Conservation (phyloP, 2,113 vertebrate genomes). For the Monarcha castaneiventris region DNA sequence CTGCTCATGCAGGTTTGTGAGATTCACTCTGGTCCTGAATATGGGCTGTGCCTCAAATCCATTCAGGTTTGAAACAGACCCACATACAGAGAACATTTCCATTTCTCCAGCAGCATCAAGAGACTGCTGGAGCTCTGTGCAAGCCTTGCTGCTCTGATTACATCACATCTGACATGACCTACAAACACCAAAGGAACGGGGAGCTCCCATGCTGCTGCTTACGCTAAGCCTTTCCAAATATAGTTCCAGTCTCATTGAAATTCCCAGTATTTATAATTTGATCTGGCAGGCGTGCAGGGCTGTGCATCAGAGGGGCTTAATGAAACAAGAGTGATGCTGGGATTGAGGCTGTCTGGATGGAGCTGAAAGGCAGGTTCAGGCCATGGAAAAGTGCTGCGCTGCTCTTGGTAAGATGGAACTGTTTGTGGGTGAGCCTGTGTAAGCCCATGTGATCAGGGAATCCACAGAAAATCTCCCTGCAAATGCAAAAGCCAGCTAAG, state of each 20-base stretch:
- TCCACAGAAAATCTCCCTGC: constrained; percentile 29
- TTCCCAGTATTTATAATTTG: constrained; percentile 64
- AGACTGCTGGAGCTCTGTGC: constrained; percentile 28
- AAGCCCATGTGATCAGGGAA: constrained; percentile 18
- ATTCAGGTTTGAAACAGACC: not conserved
- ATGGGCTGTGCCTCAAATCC: not conserved
- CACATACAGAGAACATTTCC: not conserved
- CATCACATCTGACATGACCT: constrained; percentile 70
- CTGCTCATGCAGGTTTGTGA: not conserved
- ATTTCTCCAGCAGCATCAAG: constrained; percentile 25
- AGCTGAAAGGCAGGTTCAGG: constrained; percentile 23
- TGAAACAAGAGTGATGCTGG: constrained; percentile 39
- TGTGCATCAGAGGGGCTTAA: constrained; percentile 60
- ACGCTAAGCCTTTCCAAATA: constrained; percentile 68
- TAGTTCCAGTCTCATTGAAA: constrained; percentile 66
- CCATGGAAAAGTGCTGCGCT: constrained; percentile 25
- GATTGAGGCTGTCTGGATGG: constrained; percentile 35
- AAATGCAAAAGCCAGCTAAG: constrained; percentile 35
- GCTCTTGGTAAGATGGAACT: not conserved
- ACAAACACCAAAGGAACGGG: constrained; percentile 63
- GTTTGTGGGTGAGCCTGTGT: not conserved
- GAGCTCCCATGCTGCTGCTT: constrained; percentile 64
- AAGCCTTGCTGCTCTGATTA: constrained; percentile 56
- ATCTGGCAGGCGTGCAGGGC: constrained; percentile 62
- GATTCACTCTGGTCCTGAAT: not conserved